phyloP scores from a whole-genome alignment of 2,888 invertebrate species.

The Tetanocera ferruginea region DNA sequence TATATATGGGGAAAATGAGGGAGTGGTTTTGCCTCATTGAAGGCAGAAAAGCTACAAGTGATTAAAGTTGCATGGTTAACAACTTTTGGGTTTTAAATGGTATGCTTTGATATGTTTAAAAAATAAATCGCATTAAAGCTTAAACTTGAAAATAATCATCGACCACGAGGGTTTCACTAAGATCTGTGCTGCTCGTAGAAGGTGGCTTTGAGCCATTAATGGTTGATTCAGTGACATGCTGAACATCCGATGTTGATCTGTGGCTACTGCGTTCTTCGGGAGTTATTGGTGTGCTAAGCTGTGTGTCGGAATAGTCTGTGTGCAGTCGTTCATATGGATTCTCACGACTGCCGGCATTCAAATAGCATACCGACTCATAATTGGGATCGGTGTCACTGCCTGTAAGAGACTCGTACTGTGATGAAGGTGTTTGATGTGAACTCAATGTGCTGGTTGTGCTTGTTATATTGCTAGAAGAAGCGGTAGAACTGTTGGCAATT shows the following conservation, averaged over 20 bases:
- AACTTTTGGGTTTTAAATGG: background rate
- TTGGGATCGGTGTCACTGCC: conserved; percentile 87
- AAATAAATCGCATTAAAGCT: conserved; percentile 35
- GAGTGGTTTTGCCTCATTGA: background rate
- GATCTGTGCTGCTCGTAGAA: conserved; percentile 34
- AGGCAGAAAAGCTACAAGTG: background rate
- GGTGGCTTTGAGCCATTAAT: conserved; percentile 47
- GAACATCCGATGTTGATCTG: conserved; percentile 41
- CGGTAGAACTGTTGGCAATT: conserved; percentile 55
- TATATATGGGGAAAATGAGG: background rate
- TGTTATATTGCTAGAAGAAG: conserved; percentile 50
- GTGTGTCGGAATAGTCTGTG: conserved; percentile 66
- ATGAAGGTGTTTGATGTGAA: conserved; percentile 73
- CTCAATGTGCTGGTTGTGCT: conserved; percentile 67
- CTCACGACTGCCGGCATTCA: conserved; percentile 71
- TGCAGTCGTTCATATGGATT: conserved; percentile 79
- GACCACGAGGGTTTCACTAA: conserved; percentile 60
- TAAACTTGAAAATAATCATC: conserved; percentile 70
- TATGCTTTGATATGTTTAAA: conserved; percentile 33
- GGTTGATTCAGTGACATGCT: conserved; percentile 14
- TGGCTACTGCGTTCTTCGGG: conserved; percentile 46
- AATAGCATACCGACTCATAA: conserved; percentile 85
- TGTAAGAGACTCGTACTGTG: conserved; percentile 84
- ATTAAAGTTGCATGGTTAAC: background rate
- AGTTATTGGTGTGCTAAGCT: conserved; percentile 53